Conservation (phyloP, 2,797 vertebrate species). For the Sebastes paucispinis region DNA sequence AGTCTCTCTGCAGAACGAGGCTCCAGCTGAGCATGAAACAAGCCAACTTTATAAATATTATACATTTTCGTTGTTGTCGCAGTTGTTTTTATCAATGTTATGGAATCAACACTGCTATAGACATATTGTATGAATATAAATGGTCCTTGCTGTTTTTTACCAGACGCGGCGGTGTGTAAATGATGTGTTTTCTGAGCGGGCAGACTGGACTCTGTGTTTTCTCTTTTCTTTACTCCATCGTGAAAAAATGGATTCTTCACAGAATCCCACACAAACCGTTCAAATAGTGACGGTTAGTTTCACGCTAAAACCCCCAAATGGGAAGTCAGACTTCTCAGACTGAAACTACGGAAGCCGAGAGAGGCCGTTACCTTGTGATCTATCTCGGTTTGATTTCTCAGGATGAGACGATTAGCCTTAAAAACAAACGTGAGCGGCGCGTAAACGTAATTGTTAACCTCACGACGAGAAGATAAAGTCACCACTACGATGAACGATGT, state of each 20-base stretch:
- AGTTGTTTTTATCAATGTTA: constrained; percentile 69
- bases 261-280: not conserved
- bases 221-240: constrained; percentile 14
- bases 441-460: not conserved
- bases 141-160: constrained; percentile 67
- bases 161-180: constrained; percentile 60
- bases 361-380: not conserved
- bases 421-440: not conserved
- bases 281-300: not conserved
- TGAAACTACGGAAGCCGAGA: not conserved
- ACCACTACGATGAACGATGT: not conserved
- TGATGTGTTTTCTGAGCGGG: constrained; percentile 45
- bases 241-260: not conserved
- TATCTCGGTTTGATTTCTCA: not conserved
- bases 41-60: constrained; percentile 78
- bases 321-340: not conserved
- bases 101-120: constrained; percentile 68
- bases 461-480: not conserved
- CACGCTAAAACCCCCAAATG: not conserved
- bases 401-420: not conserved
- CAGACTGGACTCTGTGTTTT: constrained; percentile 40
- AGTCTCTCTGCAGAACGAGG: constrained; percentile 9
- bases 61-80: constrained; percentile 73
- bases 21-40: constrained; percentile 76
- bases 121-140: constrained; percentile 74